phyloP scores from a whole-genome alignment of 2,888 invertebrate genomes.

The Perithous albicinctus region DNA sequence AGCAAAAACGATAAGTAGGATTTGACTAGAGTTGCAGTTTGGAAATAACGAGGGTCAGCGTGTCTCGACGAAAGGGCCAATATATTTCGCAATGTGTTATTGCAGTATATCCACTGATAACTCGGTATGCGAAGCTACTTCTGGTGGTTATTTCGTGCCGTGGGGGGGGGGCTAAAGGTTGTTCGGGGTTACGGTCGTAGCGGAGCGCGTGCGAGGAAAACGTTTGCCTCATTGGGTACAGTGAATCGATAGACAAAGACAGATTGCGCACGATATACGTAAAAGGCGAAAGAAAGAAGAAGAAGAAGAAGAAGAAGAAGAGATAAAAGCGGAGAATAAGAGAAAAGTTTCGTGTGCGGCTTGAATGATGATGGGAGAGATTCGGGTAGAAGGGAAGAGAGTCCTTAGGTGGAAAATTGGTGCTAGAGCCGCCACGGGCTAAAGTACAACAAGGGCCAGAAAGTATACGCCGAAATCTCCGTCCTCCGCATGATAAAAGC shows the following conservation, averaged over 20 bases:
- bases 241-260: background rate
- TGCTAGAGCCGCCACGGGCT: background rate
- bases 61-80: background rate
- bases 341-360: conserved; percentile 10
- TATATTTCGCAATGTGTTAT: background rate
- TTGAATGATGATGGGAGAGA: conserved; percentile 3
- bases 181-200: background rate
- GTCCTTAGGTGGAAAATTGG: conserved; percentile 3
- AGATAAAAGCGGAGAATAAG: background rate
- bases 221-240: background rate
- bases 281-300: background rate
- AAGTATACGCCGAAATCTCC: background rate
- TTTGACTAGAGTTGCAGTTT: background rate
- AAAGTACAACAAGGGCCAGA: background rate
- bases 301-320: too few species aligned
- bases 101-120: conserved; percentile 1
- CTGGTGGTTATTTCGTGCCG: background rate
- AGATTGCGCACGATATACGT: background rate
- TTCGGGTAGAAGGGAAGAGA: background rate
- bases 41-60: conserved; percentile 7
- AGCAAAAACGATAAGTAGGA: background rate
- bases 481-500: background rate
- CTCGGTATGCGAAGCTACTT: conserved; percentile 7
- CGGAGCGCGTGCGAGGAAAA: background rate
- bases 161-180: conserved; percentile 12